Base-by-base conservation (phyloP, 1,140 invertebrate genomes). In the Macrobrachium nipponense region DNA sequence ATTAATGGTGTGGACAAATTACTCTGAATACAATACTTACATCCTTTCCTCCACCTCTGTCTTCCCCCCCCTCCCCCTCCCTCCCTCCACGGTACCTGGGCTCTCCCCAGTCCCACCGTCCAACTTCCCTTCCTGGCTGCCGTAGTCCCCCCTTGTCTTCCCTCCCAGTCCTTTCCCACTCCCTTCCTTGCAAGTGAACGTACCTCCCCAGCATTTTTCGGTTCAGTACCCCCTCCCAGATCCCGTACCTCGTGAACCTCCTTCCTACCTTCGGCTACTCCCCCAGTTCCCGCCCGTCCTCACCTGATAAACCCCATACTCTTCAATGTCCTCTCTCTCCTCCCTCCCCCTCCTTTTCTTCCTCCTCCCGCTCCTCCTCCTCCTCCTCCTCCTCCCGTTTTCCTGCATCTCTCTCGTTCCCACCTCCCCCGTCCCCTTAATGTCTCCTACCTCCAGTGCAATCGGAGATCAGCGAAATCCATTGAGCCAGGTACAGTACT, bases 1-100 rank as follows among this genome's bases (percentile, higher is more conserved):
- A 23, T 70, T 70, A 70, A 70, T 70, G 68, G 18, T 27, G 68
- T 20, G 68, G 68, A 70, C 68, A 70, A 70, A 70, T 70, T 70
- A 70, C 20, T 23, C 20, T 70, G 68, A 70, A 70, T 70, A 70
- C 18, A 70, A 23, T 70, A 23, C 68, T 23, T 36, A 27, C 20
- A 73, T 73, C 72, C 70, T 18, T 43, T 18, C 27, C 27, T 15
- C 70, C 7, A 44, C 27, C 14, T 20, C 68, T 70, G 18, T 12
- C 70, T 10, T 18, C 70, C 6, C 70, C 70, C 70, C 70, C 0
- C 18, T 44, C 8, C 70, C 7, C 14, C 70, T 17, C 43, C 6
- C 36, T n/a, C 10, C 70, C 70, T 2, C 14, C 2, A 8, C 70
- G 1, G 8, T 23, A 11, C 20, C 5, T 36, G 12, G 14, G 4